These are phyloP conservation scores for Mastomys coucha DNA, from an alignment of 2,113 vertebrate species.

Conservation along the genomic window DNA sequence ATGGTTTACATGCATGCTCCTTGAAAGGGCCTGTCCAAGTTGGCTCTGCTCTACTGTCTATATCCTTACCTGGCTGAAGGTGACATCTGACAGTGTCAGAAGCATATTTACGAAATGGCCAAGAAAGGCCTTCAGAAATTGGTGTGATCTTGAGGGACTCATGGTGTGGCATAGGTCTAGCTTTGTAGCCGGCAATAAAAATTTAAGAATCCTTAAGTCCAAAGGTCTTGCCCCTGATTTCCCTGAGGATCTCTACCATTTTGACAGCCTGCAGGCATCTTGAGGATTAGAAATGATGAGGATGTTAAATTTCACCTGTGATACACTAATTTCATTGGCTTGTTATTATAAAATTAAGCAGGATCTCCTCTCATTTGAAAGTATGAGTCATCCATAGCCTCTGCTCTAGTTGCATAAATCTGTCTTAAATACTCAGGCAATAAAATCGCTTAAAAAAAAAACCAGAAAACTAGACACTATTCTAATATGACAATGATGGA, in stretches of 20 bases:
- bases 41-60: neutral
- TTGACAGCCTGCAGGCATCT: neutral
- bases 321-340: neutral
- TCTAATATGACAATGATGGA: slow-evolving; percentile 17
- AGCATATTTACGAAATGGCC: neutral
- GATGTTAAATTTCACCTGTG: neutral
- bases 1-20: neutral
- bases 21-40: neutral
- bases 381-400: neutral
- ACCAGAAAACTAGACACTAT: neutral
- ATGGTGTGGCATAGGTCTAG: neutral
- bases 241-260: neutral
- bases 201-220: neutral
- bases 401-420: neutral
- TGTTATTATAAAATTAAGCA: neutral
- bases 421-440: neutral
- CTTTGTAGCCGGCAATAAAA: neutral
- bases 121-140: neutral
- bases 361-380: neutral
- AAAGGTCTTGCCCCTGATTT: neutral
- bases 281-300: neutral
- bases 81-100: neutral
- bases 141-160: neutral
- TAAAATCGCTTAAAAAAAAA: neutral
- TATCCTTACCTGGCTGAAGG: neutral